Conservation (phyloP, 2,888 invertebrate genomes). For the Polyploca ridens region DNA sequence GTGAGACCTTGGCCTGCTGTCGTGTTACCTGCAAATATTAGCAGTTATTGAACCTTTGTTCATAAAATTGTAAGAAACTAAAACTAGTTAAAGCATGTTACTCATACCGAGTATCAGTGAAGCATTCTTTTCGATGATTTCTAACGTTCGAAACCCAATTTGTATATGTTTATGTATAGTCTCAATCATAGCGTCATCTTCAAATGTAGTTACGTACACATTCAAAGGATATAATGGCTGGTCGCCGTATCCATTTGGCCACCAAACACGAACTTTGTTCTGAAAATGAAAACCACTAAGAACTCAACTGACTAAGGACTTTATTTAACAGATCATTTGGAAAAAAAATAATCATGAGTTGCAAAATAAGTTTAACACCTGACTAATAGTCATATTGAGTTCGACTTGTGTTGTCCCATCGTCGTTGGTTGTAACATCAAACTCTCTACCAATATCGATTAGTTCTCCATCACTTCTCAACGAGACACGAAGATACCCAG, state of each 20-base stretch:
- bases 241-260: constrained; percentile 96
- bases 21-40: constrained; percentile 60
- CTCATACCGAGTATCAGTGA: constrained; percentile 55
- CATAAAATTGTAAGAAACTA: background rate
- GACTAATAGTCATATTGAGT: constrained; percentile 59
- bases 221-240: constrained; percentile 90
- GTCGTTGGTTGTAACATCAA: constrained; percentile 42
- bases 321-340: too few relatives aligned
- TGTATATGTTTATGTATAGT: constrained; percentile 79
- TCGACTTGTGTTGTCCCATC: constrained; percentile 63
- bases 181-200: constrained; percentile 47
- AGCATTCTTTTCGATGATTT: constrained; percentile 90
- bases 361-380: constrained; percentile 45
- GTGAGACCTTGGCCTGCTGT: constrained; percentile 85
- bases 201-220: constrained; percentile 72
- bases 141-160: constrained; percentile 94
- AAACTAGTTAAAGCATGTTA: constrained; percentile 9
- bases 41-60: background rate
- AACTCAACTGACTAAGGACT: too few relatives aligned
- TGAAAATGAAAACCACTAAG: constrained; percentile 28
- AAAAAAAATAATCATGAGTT: constrained; percentile 19
- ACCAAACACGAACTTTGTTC: constrained; percentile 88
- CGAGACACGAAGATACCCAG: constrained; percentile 57
- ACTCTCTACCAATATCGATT: constrained; percentile 47
- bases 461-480: constrained; percentile 60